Percentiles rank a stretch among this genome's conserved stretches.
phyloP scores from a whole-genome alignment of 2,888 invertebrate genomes.

The Dromius quadrimaculatus region DNA sequence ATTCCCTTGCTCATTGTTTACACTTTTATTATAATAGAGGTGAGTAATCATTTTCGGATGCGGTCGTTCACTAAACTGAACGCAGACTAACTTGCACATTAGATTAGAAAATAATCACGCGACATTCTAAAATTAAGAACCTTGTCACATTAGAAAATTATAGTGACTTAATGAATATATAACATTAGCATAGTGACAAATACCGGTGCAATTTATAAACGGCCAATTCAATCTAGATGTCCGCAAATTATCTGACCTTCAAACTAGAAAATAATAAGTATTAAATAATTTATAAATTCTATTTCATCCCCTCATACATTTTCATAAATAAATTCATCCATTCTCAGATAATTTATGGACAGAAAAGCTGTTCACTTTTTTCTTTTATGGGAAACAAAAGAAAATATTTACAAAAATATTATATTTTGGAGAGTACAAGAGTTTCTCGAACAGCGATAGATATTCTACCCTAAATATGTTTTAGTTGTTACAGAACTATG shows the following conservation, averaged over 20 bases:
- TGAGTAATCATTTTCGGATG: slow-evolving; percentile 17
- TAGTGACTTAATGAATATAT: slow-evolving; percentile 51
- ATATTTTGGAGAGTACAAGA: slow-evolving; percentile 49
- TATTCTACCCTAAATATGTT: slow-evolving; percentile 48
- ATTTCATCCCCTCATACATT: slow-evolving; percentile 33
- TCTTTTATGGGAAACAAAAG: slow-evolving; percentile 43
- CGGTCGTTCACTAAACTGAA: slow-evolving; percentile 48
- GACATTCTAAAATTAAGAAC: slow-evolving; percentile 52
- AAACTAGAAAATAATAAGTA: slow-evolving; percentile 32
- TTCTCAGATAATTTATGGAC: slow-evolving; percentile 51
- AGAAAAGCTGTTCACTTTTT: slow-evolving; percentile 47
- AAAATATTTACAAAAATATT: slow-evolving; percentile 30
- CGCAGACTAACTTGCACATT: slow-evolving; percentile 51
- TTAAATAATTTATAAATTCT: slow-evolving; percentile 40
- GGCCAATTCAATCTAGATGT: slow-evolving; percentile 51
- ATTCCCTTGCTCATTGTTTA: slow-evolving; percentile 37
- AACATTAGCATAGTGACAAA: slow-evolving; percentile 50
- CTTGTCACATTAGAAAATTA: slow-evolving; percentile 51
- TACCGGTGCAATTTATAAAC: slow-evolving; percentile 53
- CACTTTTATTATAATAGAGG: slow-evolving; percentile 33
- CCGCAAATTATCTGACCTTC: slow-evolving; percentile 51
- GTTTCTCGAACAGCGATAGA: slow-evolving; percentile 49
- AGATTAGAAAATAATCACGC: slow-evolving; percentile 48
- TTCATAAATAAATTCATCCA: slow-evolving; percentile 34
- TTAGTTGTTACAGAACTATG: slow-evolving; percentile 46